Conservation (phyloP, 2,113 vertebrate genomes). For the Xenopus borealis region DNA sequence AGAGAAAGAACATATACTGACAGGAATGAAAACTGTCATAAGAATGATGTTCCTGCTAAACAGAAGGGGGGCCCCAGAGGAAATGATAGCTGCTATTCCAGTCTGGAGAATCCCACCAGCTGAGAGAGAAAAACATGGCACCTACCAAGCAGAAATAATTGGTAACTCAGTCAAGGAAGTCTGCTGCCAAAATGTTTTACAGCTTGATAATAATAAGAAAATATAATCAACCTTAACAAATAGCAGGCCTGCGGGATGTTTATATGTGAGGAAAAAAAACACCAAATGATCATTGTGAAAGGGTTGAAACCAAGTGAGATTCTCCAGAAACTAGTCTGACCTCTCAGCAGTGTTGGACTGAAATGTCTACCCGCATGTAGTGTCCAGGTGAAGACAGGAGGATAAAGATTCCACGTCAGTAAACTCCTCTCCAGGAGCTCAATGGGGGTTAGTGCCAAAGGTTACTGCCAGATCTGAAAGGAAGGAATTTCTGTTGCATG, state of each 20-base stretch:
- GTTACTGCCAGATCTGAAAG: slow-evolving; percentile 6
- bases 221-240: slow-evolving; percentile 31
- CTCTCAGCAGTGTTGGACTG: neutral
- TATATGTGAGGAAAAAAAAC: slow-evolving; percentile 10
- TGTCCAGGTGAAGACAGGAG: slow-evolving; percentile 14
- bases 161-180: slow-evolving; percentile 18
- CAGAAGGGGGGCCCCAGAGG: neutral
- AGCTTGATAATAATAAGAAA: slow-evolving; percentile 24
- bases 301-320: neutral
- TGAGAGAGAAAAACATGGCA: slow-evolving; percentile 1
- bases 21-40: neutral
- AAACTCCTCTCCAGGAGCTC: slow-evolving; percentile 6
- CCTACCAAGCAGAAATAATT: slow-evolving; percentile 7
- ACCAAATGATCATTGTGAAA: neutral
- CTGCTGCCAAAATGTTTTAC: slow-evolving; percentile 35
- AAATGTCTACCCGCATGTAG: neutral
- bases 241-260: slow-evolving; percentile 17
- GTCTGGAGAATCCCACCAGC: neutral
- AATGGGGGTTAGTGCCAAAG: slow-evolving; percentile 4
- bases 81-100: neutral
- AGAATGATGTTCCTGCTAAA: neutral
- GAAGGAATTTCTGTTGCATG: slow-evolving; percentile 4
- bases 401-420: neutral
- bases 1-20: neutral
- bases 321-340: slow-evolving; percentile 1